Conservation (phyloP, 1,140 invertebrate species). For the Phortica variegata region DNA sequence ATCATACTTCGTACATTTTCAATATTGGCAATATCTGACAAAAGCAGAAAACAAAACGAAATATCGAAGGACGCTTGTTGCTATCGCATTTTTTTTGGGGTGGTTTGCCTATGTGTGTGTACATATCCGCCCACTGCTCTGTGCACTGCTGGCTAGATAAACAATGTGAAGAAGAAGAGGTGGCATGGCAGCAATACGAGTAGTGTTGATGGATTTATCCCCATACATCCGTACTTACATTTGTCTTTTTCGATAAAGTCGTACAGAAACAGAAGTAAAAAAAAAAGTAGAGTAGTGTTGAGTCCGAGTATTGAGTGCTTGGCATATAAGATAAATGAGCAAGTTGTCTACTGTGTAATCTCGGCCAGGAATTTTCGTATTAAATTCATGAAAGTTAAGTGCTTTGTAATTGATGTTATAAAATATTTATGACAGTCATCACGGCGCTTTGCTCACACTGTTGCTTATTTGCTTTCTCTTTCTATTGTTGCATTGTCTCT, state of each 20-base stretch:
- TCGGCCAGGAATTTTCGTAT: slow-evolving; percentile 35
- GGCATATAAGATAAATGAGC: slow-evolving; percentile 43
- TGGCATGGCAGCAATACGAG: too few species aligned
- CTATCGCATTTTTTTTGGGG: background rate
- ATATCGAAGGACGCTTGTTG: slow-evolving; percentile 17
- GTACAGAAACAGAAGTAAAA: background rate
- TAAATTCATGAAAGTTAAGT: slow-evolving; percentile 57
- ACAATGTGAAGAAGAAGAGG: too few species aligned
- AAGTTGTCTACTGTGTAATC: slow-evolving; percentile 4
- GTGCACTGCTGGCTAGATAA: slow-evolving; percentile 14
- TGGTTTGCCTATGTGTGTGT: too few species aligned
- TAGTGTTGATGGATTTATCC: slow-evolving; percentile 23
- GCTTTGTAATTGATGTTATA: slow-evolving; percentile 57
- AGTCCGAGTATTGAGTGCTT: slow-evolving; percentile 48
- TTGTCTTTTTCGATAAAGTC: slow-evolving; percentile 22
- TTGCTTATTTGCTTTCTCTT: background rate
- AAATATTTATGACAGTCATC: slow-evolving; percentile 54
- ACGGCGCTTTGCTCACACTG: background rate
- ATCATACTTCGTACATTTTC: slow-evolving; percentile 29
- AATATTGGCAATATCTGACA: slow-evolving; percentile 27
- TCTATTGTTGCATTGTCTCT: slow-evolving; percentile 9
- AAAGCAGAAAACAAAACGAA: slow-evolving; percentile 16
- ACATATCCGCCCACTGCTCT: background rate
- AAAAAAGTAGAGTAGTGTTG: slow-evolving; percentile 21
- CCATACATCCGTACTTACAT: slow-evolving; percentile 35